Conservation (phyloP, 2,113 vertebrate species). For the Corynorhinus townsendii region DNA sequence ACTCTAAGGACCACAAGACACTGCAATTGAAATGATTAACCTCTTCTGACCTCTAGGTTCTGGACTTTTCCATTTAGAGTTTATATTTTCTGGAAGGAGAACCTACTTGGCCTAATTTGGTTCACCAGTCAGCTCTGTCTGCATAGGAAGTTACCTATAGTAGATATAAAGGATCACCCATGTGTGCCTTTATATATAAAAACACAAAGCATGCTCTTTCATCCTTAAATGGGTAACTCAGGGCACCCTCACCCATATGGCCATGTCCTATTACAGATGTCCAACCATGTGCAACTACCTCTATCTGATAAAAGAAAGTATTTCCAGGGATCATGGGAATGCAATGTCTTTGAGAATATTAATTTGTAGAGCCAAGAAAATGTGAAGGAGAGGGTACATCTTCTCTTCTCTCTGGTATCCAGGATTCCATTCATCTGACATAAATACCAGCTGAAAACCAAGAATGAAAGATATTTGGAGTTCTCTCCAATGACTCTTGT, state of each 20-base stretch:
- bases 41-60: background rate
- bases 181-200: background rate
- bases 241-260: background rate
- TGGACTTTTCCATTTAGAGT: background rate
- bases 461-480: background rate
- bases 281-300: background rate
- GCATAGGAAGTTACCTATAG: background rate
- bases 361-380: constrained; percentile 16
- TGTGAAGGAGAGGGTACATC: background rate
- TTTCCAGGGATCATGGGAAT: background rate
- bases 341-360: background rate
- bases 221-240: background rate
- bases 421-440: background rate
- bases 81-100: background rate
- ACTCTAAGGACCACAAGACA: background rate
- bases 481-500: background rate
- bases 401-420: background rate
- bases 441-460: background rate
- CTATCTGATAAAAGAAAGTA: background rate
- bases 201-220: background rate
- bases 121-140: background rate
- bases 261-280: background rate
- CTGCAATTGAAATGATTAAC: background rate
- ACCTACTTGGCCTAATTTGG: background rate
- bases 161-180: background rate